These are phyloP conservation scores for Syrmaticus mikado DNA, from an alignment of 2,113 vertebrate genomes.

Conservation along the genomic window DNA sequence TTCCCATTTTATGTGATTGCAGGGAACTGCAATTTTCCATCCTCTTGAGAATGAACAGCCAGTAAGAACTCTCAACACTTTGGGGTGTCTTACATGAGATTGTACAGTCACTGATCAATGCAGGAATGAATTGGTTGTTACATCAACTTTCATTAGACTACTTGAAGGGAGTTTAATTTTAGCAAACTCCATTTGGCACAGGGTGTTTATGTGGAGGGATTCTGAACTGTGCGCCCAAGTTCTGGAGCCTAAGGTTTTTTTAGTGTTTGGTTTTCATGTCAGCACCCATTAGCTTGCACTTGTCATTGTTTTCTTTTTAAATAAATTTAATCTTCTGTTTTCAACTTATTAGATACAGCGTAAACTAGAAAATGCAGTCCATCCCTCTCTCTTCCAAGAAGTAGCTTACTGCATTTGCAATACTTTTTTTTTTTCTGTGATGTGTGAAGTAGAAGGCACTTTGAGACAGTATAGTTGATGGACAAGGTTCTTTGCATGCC, in stretches of 20 bases:
- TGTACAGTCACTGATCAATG: neutral
- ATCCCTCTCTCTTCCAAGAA: neutral
- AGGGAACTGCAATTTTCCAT: neutral
- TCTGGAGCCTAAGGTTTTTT: neutral
- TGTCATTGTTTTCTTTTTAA: neutral
- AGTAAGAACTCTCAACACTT: neutral
- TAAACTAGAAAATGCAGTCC: neutral
- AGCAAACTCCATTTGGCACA: neutral
- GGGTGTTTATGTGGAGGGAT: neutral
- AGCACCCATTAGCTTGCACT: neutral
- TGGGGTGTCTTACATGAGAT: constrained; percentile 20
- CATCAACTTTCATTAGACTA: neutral
- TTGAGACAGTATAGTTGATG: neutral
- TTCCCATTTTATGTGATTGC: neutral
- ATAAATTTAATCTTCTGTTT: neutral
- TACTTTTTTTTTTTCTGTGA: neutral
- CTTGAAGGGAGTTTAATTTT: constrained; percentile 26
- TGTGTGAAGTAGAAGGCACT: neutral
- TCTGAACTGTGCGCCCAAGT: neutral
- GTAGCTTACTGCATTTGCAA: neutral
- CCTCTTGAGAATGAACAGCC: neutral
- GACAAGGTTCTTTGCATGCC: neutral
- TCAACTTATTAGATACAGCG: neutral
- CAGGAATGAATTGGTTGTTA: neutral
- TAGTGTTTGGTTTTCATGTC: neutral